phyloP scores from a whole-genome alignment of 2,888 invertebrate species.

The Pterostichus madidus region DNA sequence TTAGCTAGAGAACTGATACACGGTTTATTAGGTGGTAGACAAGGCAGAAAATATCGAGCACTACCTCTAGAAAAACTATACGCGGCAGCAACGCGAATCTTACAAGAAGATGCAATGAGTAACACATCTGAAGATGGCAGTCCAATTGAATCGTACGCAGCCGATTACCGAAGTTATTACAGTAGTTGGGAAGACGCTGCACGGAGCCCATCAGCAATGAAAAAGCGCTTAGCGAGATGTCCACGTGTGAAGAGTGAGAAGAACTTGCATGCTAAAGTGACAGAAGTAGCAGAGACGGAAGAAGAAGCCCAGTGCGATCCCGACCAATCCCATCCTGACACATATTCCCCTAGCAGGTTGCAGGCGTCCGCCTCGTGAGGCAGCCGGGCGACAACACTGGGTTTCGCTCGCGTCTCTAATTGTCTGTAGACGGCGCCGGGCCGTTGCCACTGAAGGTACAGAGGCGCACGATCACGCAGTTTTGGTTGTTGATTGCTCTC shows the following conservation, averaged over 20 bases:
- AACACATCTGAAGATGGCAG: slow-evolving; percentile 76
- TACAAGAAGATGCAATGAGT: slow-evolving; percentile 78
- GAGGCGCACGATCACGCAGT: slow-evolving; percentile 56
- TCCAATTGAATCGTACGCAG: slow-evolving; percentile 49
- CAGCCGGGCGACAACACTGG: slow-evolving; percentile 70
- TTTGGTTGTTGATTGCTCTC: slow-evolving; percentile 45
- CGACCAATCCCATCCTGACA: neutral
- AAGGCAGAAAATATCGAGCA: slow-evolving; percentile 79
- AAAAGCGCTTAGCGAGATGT: slow-evolving; percentile 78
- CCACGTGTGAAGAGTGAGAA: slow-evolving; percentile 82
- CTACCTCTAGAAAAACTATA: slow-evolving; percentile 81
- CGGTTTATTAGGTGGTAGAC: slow-evolving; percentile 80
- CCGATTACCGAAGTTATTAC: slow-evolving; percentile 79
- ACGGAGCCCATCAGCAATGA: slow-evolving; percentile 29
- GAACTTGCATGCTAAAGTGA: slow-evolving; percentile 74
- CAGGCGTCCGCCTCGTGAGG: slow-evolving; percentile 71
- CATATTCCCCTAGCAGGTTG: slow-evolving; percentile 68
- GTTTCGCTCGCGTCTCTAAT: slow-evolving; percentile 67
- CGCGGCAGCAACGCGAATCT: slow-evolving; percentile 79
- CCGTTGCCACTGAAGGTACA: slow-evolving; percentile 71
- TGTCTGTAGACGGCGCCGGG: slow-evolving; percentile 70
- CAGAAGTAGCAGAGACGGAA: neutral
- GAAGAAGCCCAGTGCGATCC: neutral
- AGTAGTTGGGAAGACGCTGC: slow-evolving; percentile 78
- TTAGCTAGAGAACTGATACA: slow-evolving; percentile 81